Base-by-base conservation (phyloP, 2,113 vertebrate species). In the Pterophyllum scalare region DNA sequence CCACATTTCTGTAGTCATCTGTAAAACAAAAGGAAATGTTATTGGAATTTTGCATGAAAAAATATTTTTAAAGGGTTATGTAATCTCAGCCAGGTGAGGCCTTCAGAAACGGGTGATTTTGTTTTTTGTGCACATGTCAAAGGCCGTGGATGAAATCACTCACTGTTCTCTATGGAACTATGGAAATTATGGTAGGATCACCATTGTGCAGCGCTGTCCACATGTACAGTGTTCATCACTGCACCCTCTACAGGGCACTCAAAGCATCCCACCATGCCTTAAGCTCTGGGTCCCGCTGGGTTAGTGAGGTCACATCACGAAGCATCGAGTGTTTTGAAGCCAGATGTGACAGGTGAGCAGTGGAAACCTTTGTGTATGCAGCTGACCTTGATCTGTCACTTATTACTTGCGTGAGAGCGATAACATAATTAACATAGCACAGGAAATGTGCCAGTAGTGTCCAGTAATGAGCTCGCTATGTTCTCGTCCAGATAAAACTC, bases 221-320 rank as follows among this genome's bases (percentile, higher is more conserved):
- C 19, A 52, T 70, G 43, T 31, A 13, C 24, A 52, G 24, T 15
- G 43, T 46, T 13, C 6, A 15, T 46, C 12, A 46, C 43, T 52
- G 3, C 5, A 70, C 65, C 2, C 0, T 70, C 28, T 49, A 12
- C 24, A 0, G 15, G 28, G 40, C 24, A 49, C 1, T 28, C 19
- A 70, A 12, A 28, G 58, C 31, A 19, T 59, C 4, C 4, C 26
- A 59, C 15, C 14, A 31, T 59, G 26, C 14, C 58, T 31, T 59
- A 31, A 31, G 43, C 49, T 70, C 15, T 49, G 43, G 28, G 10
- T 28, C 22, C 43, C 24, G 46, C 49, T 46, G 46, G 24, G 43
- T 70, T 31, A 52, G 43, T 70, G 65, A 70, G 49, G 0, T 52
- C 65, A 6, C 19, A 26, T 31, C 49, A 20, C 49, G 65, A 70